Conservation (phyloP, 2,888 invertebrate genomes). For the Tubulanus polymorphus region DNA sequence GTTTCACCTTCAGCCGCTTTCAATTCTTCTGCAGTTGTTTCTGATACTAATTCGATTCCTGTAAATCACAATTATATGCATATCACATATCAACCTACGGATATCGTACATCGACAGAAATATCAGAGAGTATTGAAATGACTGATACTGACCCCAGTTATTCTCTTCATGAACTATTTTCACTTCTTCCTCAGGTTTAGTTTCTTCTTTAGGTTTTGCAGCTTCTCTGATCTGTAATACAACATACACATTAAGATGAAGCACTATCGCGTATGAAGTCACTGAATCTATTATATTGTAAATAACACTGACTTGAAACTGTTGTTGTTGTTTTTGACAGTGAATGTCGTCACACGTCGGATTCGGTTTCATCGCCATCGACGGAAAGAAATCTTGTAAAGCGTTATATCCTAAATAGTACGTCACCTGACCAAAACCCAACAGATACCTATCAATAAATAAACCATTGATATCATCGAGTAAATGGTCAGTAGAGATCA, state of each 20-base stretch:
- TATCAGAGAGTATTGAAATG: background rate
- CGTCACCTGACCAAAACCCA: constrained; percentile 86
- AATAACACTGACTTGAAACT: constrained; percentile 38
- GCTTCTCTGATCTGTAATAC: too few species aligned
- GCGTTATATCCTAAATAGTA: constrained; percentile 97
- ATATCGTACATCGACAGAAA: background rate
- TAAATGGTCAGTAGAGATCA: background rate
- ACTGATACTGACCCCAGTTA: constrained; percentile 71
- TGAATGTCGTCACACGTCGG: constrained; percentile 78
- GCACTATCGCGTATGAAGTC: background rate
- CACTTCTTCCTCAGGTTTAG: constrained; percentile 52
- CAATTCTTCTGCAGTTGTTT: constrained; percentile 58
- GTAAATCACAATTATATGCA: constrained; percentile 8
- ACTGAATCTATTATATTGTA: background rate
- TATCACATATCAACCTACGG: background rate
- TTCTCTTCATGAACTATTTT: constrained; percentile 81
- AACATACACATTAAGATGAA: constrained; percentile 59
- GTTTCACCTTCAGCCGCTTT: constrained; percentile 48
- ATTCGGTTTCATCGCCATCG: constrained; percentile 89
- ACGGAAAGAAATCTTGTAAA: constrained; percentile 91
- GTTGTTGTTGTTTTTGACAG: constrained; percentile 61
- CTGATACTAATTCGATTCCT: constrained; percentile 64
- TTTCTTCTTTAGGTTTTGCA: constrained; percentile 50
- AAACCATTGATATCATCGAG: constrained; percentile 1
- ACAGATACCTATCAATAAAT: constrained; percentile 66